Base-by-base conservation (phyloP, 2,888 invertebrate species). In the Tupiocoris notatus region DNA sequence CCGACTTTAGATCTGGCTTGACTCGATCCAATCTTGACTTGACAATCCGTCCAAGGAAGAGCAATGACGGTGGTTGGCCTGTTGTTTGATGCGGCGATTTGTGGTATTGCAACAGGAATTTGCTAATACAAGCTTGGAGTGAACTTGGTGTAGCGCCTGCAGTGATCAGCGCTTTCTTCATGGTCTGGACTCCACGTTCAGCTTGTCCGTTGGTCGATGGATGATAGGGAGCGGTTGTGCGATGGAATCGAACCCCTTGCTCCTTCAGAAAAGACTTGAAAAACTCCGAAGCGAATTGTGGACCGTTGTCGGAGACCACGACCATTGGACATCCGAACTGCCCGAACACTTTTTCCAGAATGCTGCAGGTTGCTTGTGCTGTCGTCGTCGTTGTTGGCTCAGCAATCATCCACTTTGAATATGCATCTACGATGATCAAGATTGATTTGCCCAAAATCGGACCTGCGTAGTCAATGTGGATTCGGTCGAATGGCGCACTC, bases 371-470 rank as follows among this genome's bases (percentile, higher is more conserved):
- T 6, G 75, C 58, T 9, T 79, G 76, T 18, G 77, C 18, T 77
- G 79, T 56, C 78, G 79, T 21, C 75, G 77, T 57, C 66, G 16
- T 68, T 1, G 68, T 75, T n/a, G 76, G 66, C 0, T 79, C 67
- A 0, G 81, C 78, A 75, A 81, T 80, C 0, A 78, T 79, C 81
- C 80, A 81, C 39, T 81, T 81, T 0, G 79, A 79, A 58, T 79
- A 75, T 0, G 82, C 78, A 64, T 82, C 81, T 0, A 82, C 74
- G 1, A 81, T 18, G 0, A 82, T 61, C 6, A 81, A 59, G 23
- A 80, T 80, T 3, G 78, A 80, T 21, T 77, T 73, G 2, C 70
- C 57, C 76, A 77, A 21, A 6, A 79, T 75, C 18, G 76, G 61
- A 0, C 77, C 79, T 39, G 77, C 63, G 54, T 78, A 81, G 75